Base-by-base conservation (phyloP, 1,140 invertebrate genomes). In the Hermetia illucens region DNA sequence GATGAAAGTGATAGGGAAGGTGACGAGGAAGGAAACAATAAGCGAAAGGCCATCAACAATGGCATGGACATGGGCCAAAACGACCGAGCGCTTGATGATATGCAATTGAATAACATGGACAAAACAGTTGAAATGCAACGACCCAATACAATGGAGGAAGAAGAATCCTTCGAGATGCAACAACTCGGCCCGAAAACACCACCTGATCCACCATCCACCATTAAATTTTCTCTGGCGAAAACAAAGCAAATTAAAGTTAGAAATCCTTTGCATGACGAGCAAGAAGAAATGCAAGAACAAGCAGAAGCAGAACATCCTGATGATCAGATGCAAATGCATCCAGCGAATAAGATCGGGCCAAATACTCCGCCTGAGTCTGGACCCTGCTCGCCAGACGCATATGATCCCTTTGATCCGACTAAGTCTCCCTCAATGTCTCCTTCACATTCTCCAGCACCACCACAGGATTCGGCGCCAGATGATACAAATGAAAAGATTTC, bases 321-420 rank as follows among this genome's bases (percentile, higher is more conserved):
- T 0, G 58, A 65, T n/a, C 50, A 1, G 50, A 51, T 5, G 12
- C 53, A 59, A 30, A 27, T 54, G 27, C 45, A 52, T 41, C 38
- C 39, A 21, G 13, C 29, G 9, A 48, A 58, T 36, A 58, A 63
- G 21, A 57, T 62, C 30, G 64, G 62, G 4, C 62, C 63, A 0
- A 64, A 57, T 38, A 59, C 59, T 13, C 55, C 64, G 16, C 60
- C 56, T 3, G 60, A 62, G 30, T 61, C 58, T 17, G 57, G 52
- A 9, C 58, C 57, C 4, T 55, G 55, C 21, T 57, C 58, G 8
- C 57, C 57, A 16, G 82, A 84, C 53, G 81, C 73, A 3, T 89
- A 88, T 55, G 84, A 88, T 73, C 85, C 85, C 2, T 88, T 85
- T 53, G 83, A 87, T 51, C 84, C 84, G 2, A 87, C 84, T 1